phyloP scores from a whole-genome alignment of 2,113 vertebrate genomes.

The Urocolius indicus region DNA sequence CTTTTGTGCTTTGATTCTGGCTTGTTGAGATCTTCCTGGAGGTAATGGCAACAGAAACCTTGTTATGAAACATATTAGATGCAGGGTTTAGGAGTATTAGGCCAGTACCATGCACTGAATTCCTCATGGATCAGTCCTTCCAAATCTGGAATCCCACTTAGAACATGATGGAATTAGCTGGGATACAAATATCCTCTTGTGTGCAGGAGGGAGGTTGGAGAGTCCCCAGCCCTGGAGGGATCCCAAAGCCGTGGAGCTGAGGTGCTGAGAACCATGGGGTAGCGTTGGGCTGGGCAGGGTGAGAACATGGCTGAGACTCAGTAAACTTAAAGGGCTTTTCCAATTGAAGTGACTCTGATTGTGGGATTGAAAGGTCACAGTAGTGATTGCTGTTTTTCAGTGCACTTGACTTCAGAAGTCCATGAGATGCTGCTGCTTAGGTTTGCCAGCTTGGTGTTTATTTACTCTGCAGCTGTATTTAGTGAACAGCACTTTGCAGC shows the following conservation, averaged over 20 bases:
- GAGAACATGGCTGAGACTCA: too few relatives aligned
- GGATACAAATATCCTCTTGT: background rate
- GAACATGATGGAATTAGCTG: background rate
- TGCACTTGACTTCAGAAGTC: background rate
- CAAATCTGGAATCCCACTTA: background rate
- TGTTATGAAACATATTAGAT: too few relatives aligned
- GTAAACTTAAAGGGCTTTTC: too few relatives aligned
- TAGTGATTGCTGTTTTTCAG: background rate
- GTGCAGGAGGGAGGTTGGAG: background rate
- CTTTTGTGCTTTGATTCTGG: background rate
- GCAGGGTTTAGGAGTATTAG: background rate
- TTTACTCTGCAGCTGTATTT: background rate
- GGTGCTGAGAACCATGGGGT: too few relatives aligned
- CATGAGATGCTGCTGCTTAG: background rate
- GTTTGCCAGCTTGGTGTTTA: background rate
- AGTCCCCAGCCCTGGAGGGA: too few relatives aligned
- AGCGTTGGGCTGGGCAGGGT: too few relatives aligned
- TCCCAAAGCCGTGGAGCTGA: too few relatives aligned
- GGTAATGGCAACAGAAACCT: background rate
- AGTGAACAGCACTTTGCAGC: background rate
- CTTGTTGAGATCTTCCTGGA: background rate
- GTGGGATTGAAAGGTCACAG: background rate
- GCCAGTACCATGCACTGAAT: background rate
- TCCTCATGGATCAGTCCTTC: background rate
- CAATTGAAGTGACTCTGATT: too few relatives aligned